Base-by-base conservation (phyloP, 2,797 vertebrate species). In the Melanotaenia boesemani region DNA sequence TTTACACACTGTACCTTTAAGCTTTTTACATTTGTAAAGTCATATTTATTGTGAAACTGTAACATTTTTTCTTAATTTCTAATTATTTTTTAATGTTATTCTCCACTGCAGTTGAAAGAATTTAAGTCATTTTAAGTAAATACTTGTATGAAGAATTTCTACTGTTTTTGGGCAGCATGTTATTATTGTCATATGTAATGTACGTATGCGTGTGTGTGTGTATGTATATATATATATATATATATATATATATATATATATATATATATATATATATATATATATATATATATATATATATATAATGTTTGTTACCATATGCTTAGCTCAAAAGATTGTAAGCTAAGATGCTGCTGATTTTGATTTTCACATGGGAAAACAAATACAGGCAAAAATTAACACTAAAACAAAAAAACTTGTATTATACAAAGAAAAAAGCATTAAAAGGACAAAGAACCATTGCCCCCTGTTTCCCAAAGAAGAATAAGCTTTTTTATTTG, bases 121-220 rank as follows among this genome's bases (percentile, higher is more conserved):
- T 12, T 75, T 78, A 9, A 37, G 46, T n/a, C 46, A 50, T 52
- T 70, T 5, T 61, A 0, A 64, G 34, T 63, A 69, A 79, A 72
- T 64, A 67, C 77, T 59, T 37, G 63, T 79, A 61, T 81, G 57
- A 54, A 71, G 52, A 63, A 11, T 65, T 67, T 63, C 5, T 44
- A 18, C 16, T 44, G 41, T 44, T 44, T 44, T 16, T 5, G 15
- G 16, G 41, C 16, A 44, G 32, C 32, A 32, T 32, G 32, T 32
- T 32, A 7, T 32, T 7, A 32, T 36, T 36, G 32, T 6, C 32
- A 7, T 32, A 7, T 32, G 32, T 32, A 28, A 28, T 28, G 28
- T 28, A 28, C 28, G 32, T 32, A 32, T 32, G 3, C 6, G 32
- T 32, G 28, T 2, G 5, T 32, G 6, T 32, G 1, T 30, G 30